Evolutionary conservation across 35 echinoderm and acorn worm species (phyloP).

Genomic region (Strongylocentrotus purpuratus): DNA sequence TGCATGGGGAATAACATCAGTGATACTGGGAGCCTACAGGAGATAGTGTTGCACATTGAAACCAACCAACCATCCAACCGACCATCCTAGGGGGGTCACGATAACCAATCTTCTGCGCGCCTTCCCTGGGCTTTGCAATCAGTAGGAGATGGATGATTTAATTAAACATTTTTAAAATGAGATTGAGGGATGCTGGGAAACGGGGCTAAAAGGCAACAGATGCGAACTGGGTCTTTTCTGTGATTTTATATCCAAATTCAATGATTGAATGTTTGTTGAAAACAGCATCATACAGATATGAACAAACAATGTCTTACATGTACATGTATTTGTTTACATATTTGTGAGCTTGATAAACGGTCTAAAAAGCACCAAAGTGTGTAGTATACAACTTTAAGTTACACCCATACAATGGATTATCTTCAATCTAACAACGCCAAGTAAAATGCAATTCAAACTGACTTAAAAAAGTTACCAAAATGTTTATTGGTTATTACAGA

Average conservation of each 20-base stretch:
- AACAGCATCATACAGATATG: neutral
- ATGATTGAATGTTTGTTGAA: neutral
- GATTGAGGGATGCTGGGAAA: neutral
- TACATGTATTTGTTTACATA: neutral
- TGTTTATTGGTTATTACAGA: too few species aligned
- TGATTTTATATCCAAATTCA: neutral
- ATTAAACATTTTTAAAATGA: neutral
- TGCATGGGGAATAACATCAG: neutral
- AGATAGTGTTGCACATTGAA: neutral
- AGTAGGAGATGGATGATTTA: constrained; percentile 6
- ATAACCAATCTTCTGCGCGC: neutral
- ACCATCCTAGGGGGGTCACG: neutral
- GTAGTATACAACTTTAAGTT: too few species aligned
- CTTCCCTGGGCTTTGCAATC: neutral
- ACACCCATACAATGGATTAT: too few species aligned
- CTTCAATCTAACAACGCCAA: too few species aligned
- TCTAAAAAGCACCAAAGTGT: too few species aligned
- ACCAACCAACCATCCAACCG: neutral
- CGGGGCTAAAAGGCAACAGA: neutral
- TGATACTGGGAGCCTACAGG: neutral
- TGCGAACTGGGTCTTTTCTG: neutral
- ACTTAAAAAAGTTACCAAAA: too few species aligned
- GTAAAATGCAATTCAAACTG: too few species aligned
- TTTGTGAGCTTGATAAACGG: too few species aligned
- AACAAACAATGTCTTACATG: neutral